Base-by-base conservation (phyloP, 2,113 vertebrate genomes). In the Sialia sialis region DNA sequence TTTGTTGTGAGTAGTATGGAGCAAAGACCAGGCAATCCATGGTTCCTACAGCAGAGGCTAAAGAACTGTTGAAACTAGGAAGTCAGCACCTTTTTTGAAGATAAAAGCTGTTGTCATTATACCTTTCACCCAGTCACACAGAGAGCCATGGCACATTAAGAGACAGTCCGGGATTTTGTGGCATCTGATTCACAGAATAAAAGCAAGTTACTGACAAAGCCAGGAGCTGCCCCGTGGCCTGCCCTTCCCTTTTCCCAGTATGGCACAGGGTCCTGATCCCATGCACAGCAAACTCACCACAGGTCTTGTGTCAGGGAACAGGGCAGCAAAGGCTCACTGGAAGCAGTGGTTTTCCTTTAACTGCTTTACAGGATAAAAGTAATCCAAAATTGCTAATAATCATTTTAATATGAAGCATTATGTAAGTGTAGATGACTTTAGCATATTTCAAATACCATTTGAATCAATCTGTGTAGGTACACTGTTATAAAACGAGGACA, bases 381-480 rank as follows among this genome's bases (percentile, higher is more conserved):
- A 11, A 62, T 36, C 39, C 70, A 54, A 83, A 68, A 46, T 54
- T 78, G 52, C 60, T 27, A 34, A 79, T 87, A 32, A 89, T 79
- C 17, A 23, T 60, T 85, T 76, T 75, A 84, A 79, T 73, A 49
- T 16, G 78, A 87, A 89, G 63, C 54, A 69, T 90, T 93, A 94
- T 43, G 7, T 88, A 96, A 95, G 29, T 11, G 43, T 25, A 80
- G 79, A 89, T 90, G 70, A 87, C 74, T 92, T 80, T 32, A 82
- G 92, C 90, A 56, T 76, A 87, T 64, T 85, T 91, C 58, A 94
- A 63, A 83, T 93, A 79, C 14, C 38, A 76, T 76, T 88, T 90
- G 78, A 94, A 80, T 85, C 83, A 69, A 90, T 83, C 63, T 90
- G 76, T 82, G 84, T 89, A 88, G 52, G 70, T 75, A 94, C 41